A percentile compares a stretch with the other conserved stretches of the same genome.
Evolutionary conservation across 2,113 vertebrate genomes (phyloP).

Genomic region (Halcyon senegalensis): DNA sequence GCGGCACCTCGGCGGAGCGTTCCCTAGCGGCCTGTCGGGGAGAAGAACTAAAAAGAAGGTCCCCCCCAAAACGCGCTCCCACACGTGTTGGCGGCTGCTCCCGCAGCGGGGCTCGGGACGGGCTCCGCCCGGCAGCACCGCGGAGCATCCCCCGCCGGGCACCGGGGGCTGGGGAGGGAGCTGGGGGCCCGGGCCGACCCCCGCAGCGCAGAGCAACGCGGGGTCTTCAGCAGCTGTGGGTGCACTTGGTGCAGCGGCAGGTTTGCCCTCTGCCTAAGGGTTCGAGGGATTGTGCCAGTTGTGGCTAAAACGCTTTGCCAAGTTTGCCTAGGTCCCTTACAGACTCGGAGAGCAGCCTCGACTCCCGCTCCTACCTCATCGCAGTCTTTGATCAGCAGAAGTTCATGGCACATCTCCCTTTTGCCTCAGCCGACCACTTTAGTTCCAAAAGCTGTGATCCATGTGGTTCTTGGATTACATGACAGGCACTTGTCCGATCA

Average conservation of each 20-base stretch:
- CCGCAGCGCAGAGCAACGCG: not conserved
- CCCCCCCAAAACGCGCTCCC: not conserved
- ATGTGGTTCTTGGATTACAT: not conserved
- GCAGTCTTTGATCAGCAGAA: not conserved
- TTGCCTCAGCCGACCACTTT: not conserved
- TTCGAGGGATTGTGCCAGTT: not conserved
- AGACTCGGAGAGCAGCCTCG: not conserved
- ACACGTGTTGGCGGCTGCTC: not conserved
- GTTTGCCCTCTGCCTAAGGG: accelerated
- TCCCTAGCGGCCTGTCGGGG: not conserved
- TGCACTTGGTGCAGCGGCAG: not conserved
- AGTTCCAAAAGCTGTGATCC: not conserved
- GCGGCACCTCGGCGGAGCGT: not conserved
- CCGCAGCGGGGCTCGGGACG: not conserved
- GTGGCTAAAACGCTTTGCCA: not conserved
- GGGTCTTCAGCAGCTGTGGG: not conserved
- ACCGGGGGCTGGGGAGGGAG: too few relatives aligned
- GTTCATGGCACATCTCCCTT: not conserved
- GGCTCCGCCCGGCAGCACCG: not conserved
- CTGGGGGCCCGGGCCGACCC: not conserved
- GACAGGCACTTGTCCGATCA: accelerated
- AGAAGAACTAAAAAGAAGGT: not conserved
- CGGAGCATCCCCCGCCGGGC: not conserved
- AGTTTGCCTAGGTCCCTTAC: not conserved
- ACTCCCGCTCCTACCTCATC: accelerated